Percentiles rank a stretch among this genome's conserved stretches.
These are phyloP conservation scores for Gisinianus flammeolus DNA, from an alignment of 2,888 invertebrate genomes.

Conservation along the genomic window DNA sequence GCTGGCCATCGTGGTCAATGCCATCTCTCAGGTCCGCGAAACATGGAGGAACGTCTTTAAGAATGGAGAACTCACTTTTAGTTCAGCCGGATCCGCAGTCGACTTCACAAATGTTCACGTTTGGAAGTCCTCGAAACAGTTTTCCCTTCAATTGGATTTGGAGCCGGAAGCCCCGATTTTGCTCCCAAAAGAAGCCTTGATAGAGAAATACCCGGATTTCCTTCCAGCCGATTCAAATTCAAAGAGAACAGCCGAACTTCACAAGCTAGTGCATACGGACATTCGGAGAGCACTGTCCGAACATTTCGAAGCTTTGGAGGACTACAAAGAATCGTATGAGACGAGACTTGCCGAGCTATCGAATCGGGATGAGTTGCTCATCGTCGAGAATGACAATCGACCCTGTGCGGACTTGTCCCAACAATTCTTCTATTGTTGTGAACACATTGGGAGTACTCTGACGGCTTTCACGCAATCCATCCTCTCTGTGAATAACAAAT, in stretches of 20 bases:
- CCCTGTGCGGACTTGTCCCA: slow-evolving; percentile 30
- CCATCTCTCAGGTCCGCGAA: not conserved
- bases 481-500: not conserved
- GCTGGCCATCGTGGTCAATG: not conserved
- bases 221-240: not conserved
- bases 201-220: too few relatives aligned
- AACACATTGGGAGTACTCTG: slow-evolving; percentile 24
- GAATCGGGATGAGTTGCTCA: slow-evolving; percentile 10
- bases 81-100: not conserved
- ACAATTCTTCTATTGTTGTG: slow-evolving; percentile 29
- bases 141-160: slow-evolving; percentile 27
- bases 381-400: slow-evolving; percentile 24
- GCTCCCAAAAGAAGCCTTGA: too few relatives aligned
- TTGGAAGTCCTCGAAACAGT: slow-evolving; percentile 34
- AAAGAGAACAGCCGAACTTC: not conserved
- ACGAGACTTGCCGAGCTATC: slow-evolving; percentile 7
- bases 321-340: slow-evolving; percentile 27
- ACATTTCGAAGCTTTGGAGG: slow-evolving; percentile 32
- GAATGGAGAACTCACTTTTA: slow-evolving; percentile 9
- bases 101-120: slow-evolving; percentile 16
- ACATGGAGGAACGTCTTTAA: slow-evolving; percentile 13
- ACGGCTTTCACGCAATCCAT: slow-evolving; percentile 14
- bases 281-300: not conserved
- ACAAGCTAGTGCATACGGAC: not conserved
- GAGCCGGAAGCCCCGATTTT: not conserved